Evolutionary conservation across 2,888 invertebrate species (phyloP).

Genomic region (Tuta absoluta): DNA sequence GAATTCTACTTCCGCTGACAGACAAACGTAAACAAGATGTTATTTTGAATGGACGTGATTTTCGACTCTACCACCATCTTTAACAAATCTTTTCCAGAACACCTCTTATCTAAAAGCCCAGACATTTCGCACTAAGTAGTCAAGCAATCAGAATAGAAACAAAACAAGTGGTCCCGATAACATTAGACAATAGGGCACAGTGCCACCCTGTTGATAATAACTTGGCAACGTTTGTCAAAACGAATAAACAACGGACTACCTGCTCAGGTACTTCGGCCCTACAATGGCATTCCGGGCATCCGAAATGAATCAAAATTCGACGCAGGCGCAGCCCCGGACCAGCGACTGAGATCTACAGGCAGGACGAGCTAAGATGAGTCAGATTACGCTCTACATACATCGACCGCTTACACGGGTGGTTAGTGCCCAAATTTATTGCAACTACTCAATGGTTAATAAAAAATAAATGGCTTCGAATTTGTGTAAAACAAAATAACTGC

Average conservation of each 20-base stretch:
- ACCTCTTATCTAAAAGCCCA: background rate
- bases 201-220: constrained; percentile 69
- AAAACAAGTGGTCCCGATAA: constrained; percentile 27
- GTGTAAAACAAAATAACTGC: constrained; percentile 10
- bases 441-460: constrained; percentile 9
- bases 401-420: background rate
- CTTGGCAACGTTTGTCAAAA: constrained; percentile 71
- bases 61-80: background rate
- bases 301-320: constrained; percentile 78
- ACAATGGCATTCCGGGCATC: constrained; percentile 78
- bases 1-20: background rate
- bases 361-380: constrained; percentile 18
- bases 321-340: constrained; percentile 52
- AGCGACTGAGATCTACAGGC: constrained; percentile 49
- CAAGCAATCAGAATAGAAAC: constrained; percentile 1
- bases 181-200: constrained; percentile 32
- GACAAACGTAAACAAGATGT: background rate
- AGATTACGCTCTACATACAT: constrained; percentile 9
- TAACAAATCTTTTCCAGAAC: constrained; percentile 1
- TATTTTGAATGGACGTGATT: background rate
- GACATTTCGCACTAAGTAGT: background rate
- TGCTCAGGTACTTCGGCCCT: constrained; percentile 68
- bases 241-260: constrained; percentile 61
- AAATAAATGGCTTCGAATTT: background rate
- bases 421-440: background rate